These are phyloP conservation scores for Euura saliciscinereae DNA, from an alignment of 1,140 invertebrate species.

Conservation along the genomic window DNA sequence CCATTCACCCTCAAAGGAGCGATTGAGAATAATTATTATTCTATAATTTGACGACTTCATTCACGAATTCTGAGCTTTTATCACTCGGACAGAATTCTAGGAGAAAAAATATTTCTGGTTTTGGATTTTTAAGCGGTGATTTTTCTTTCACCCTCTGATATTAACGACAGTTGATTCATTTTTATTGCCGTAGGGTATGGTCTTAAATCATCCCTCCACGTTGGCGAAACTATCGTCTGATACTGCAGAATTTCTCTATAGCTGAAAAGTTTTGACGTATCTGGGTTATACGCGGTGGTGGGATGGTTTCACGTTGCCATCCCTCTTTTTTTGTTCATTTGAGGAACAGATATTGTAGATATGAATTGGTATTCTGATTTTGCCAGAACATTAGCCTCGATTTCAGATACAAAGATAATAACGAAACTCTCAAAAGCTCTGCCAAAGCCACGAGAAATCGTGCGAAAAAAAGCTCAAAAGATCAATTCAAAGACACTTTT, in stretches of 20 bases:
- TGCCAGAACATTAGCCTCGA: neutral
- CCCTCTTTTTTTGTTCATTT: neutral
- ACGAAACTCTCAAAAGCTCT: no score
- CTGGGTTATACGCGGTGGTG: neutral
- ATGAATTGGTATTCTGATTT: neutral
- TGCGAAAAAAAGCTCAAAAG: no score
- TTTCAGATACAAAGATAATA: no score
- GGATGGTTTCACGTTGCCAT: neutral
- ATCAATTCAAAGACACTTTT: no score
- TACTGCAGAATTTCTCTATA: neutral
- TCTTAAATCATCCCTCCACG: neutral
- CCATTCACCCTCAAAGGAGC: no score
- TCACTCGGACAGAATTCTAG: neutral
- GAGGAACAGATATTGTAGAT: neutral
- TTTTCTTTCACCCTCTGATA: neutral
- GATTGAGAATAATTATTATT: no score
- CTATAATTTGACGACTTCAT: no score
- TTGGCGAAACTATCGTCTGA: neutral
- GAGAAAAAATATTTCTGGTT: neutral
- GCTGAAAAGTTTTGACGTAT: slow-evolving; percentile 3
- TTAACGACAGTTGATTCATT: neutral
- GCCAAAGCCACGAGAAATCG: no score
- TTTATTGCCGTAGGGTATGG: neutral
- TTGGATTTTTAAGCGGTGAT: neutral
- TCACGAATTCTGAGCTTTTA: no score